A percentile compares a stretch with the other conserved stretches of the same genome.
phyloP scores from a whole-genome alignment of 2,888 invertebrate species.

The Agrotis ipsilon region DNA sequence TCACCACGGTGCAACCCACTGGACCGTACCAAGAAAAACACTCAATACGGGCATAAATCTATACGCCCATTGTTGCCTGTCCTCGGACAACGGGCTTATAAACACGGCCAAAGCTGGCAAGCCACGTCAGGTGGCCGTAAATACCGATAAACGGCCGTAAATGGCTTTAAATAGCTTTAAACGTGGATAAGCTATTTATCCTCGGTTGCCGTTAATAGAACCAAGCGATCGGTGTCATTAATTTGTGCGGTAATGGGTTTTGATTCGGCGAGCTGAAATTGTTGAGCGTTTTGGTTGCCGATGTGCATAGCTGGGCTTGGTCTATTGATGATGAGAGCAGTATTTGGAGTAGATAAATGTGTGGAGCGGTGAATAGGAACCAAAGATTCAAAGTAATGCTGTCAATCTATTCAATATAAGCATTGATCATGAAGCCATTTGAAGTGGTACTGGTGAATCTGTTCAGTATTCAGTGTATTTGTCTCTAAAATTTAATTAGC shows the following conservation, averaged over 20 bases:
- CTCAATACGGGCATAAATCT: conserved; percentile 81
- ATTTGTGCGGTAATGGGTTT: conserved; percentile 70
- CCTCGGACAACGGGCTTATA: conserved; percentile 76
- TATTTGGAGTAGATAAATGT: not conserved
- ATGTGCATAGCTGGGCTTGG: not conserved
- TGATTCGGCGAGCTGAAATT: conserved; percentile 54
- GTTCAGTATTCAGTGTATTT: not conserved
- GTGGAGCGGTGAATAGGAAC: not conserved
- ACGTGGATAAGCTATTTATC: conserved; percentile 69
- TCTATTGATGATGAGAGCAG: not conserved
- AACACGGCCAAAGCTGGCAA: conserved; percentile 72
- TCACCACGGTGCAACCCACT: conserved; percentile 63
- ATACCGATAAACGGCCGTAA: conserved; percentile 70
- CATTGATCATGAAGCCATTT: no score
- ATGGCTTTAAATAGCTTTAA: conserved; percentile 72
- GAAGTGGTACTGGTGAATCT: not conserved
- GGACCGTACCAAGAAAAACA: conserved; percentile 80
- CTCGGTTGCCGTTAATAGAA: conserved; percentile 69
- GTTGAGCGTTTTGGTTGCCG: conserved; percentile 31
- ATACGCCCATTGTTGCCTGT: conserved; percentile 73
- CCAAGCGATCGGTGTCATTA: conserved; percentile 73
- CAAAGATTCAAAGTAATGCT: not conserved
- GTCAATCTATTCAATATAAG: no score
- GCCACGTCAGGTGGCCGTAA: conserved; percentile 76
- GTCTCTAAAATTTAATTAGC: no score